These are phyloP conservation scores for Hyperoodon ampullatus DNA, from an alignment of 2,113 vertebrate genomes.

Conservation along the genomic window DNA sequence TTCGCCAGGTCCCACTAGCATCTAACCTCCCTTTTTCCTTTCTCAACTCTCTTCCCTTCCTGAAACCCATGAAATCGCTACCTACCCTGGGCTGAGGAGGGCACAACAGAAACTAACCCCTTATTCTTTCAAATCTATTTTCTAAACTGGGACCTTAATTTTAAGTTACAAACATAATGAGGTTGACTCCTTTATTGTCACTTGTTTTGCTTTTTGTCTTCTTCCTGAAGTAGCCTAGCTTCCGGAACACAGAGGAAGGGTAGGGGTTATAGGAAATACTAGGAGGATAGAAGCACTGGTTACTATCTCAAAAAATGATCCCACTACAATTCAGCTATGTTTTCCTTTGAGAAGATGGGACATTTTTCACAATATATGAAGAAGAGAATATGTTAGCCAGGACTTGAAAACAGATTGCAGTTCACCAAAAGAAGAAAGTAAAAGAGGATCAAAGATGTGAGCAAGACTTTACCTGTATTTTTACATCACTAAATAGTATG, in stretches of 20 bases:
- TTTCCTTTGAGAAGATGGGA: background rate
- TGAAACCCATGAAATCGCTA: background rate
- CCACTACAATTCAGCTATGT: background rate
- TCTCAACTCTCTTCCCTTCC: background rate
- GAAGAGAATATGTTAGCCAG: background rate
- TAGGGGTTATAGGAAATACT: background rate
- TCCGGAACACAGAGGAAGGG: background rate
- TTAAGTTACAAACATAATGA: background rate
- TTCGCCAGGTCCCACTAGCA: rapidly evolving
- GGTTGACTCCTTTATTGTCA: background rate
- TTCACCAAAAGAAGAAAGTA: background rate
- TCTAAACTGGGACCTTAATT: slow-evolving; percentile 11
- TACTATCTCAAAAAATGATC: background rate
- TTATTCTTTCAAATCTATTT: background rate
- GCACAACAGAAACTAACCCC: background rate
- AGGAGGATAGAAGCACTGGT: background rate
- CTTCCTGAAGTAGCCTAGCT: background rate
- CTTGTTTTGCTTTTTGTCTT: background rate
- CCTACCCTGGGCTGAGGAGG: background rate
- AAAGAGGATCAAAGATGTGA: background rate
- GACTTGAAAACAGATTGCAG: background rate
- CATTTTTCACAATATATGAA: background rate
- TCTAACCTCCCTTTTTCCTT: background rate
- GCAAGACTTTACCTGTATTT: background rate
- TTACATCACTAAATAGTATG: background rate